Evolutionary conservation across 2,888 invertebrate genomes (phyloP).

Genomic region (Epirrhoe tristata): DNA sequence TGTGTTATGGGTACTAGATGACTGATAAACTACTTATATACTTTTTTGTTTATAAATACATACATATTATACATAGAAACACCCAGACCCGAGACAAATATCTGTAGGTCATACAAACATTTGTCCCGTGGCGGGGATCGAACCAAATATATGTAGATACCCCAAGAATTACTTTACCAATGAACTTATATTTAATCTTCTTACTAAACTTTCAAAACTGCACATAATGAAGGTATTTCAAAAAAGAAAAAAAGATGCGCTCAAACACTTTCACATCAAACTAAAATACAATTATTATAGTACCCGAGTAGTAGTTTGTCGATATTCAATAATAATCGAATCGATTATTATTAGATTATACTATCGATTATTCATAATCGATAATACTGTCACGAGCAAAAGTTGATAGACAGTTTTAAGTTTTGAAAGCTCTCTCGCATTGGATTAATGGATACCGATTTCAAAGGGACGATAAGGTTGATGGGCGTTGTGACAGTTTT

Average conservation of each 20-base stretch:
- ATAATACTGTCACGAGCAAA: not conserved
- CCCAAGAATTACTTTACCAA: too few species aligned
- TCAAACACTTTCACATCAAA: slow-evolving; percentile 13
- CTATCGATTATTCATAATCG: slow-evolving; percentile 13
- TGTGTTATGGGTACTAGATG: too few species aligned
- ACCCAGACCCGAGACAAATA: too few species aligned
- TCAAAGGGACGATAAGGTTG: not conserved
- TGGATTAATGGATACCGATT: not conserved
- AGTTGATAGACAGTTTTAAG: not conserved
- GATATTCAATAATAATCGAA: slow-evolving; percentile 25
- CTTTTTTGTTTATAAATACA: too few species aligned
- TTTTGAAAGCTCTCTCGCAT: not conserved
- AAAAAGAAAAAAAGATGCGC: not conserved
- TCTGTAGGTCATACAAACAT: too few species aligned
- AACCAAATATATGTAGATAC: too few species aligned
- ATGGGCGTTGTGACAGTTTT: not conserved
- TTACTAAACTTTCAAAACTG: not conserved
- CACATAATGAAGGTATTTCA: not conserved
- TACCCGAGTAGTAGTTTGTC: slow-evolving; percentile 20
- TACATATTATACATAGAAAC: too few species aligned
- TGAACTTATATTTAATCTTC: too few species aligned
- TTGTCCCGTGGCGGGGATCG: too few species aligned
- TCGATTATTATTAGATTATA: not conserved
- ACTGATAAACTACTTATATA: too few species aligned
- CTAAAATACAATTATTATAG: slow-evolving; percentile 14